Conservation (phyloP, 1,140 invertebrate species). For the Zaprionus capensis region DNA sequence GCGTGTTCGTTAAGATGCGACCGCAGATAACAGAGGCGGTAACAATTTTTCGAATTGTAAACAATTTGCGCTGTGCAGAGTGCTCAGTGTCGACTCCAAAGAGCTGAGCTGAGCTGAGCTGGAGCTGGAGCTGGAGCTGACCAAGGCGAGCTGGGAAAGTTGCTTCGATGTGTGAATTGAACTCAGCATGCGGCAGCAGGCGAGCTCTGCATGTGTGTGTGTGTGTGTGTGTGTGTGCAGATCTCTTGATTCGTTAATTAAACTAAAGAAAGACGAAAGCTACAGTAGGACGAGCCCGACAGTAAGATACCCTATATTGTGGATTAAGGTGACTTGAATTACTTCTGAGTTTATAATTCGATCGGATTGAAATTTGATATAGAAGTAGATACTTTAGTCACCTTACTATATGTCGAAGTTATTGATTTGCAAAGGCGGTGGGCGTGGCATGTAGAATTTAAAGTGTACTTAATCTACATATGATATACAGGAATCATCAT, state of each 20-base stretch:
- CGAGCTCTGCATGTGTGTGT: background rate
- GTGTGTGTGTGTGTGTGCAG: constrained; percentile 12
- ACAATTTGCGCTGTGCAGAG: constrained; percentile 68
- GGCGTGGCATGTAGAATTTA: too few relatives aligned
- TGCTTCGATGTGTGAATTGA: constrained; percentile 57
- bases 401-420: too few relatives aligned
- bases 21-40: constrained; percentile 65
- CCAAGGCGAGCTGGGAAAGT: constrained; percentile 55
- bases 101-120: background rate
- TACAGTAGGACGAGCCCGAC: background rate
- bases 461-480: too few relatives aligned
- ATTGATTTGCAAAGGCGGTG: too few relatives aligned
- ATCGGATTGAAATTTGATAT: too few relatives aligned
- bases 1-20: constrained; percentile 73
- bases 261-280: constrained; percentile 16
- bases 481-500: too few relatives aligned
- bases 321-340: too few relatives aligned
- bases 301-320: too few relatives aligned
- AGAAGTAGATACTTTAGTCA: too few relatives aligned
- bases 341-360: too few relatives aligned
- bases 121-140: constrained; percentile 14
- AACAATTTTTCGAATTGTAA: constrained; percentile 77
- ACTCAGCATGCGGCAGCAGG: constrained; percentile 42
- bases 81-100: background rate
- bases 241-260: constrained; percentile 72